A percentile compares a stretch with the other conserved stretches of the same genome.
Evolutionary conservation across 2,888 invertebrate species (phyloP).

Genomic region (Limenitis camilla): DNA sequence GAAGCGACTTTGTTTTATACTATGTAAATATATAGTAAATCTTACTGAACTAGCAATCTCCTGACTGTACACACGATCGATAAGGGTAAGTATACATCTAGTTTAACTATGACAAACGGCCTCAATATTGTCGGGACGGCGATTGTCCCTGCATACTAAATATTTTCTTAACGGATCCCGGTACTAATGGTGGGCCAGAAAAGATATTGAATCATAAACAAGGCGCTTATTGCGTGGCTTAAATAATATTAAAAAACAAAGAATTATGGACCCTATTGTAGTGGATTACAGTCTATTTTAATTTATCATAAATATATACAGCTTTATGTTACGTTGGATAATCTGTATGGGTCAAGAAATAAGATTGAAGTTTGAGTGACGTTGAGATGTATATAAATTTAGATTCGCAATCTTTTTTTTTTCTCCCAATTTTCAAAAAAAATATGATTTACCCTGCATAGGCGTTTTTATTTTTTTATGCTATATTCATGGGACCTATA

Average conservation of each 20-base stretch:
- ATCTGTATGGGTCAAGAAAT: no score
- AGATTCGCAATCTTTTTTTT: no score
- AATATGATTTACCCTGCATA: no score
- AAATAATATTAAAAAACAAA: neutral
- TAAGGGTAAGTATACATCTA: neutral
- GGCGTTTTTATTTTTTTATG: no score
- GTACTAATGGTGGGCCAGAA: constrained; percentile 8
- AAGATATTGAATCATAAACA: constrained; percentile 19
- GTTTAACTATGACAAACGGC: constrained; percentile 7
- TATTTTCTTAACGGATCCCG: constrained; percentile 8
- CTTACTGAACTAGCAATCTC: neutral
- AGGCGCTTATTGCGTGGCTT: constrained; percentile 7
- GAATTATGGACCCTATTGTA: neutral
- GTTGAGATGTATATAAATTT: no score
- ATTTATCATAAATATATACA: neutral
- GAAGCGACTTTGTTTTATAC: no score
- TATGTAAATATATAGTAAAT: no score
- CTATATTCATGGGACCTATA: no score
- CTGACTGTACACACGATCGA: neutral
- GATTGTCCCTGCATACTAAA: constrained; percentile 12
- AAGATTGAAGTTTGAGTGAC: no score
- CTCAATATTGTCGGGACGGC: constrained; percentile 5
- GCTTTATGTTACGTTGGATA: no score
- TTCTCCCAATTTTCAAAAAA: no score
- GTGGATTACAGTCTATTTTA: neutral